Evolutionary conservation across 2,113 vertebrate species (phyloP).

Genomic region (Lepus americanus): DNA sequence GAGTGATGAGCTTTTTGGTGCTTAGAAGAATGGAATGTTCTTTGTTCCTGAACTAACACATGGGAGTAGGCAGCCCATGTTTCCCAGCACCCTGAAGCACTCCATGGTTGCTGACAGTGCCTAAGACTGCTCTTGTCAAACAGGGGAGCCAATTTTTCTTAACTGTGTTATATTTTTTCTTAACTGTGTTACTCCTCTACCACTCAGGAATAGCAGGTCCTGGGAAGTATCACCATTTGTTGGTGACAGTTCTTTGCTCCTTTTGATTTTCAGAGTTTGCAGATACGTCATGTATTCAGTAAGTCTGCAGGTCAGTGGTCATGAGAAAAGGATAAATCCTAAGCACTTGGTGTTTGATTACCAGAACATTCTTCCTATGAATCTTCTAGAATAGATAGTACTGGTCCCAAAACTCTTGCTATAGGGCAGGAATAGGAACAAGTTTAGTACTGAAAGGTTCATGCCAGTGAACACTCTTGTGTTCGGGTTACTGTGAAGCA

Average conservation of each 20-base stretch:
- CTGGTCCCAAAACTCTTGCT: neutral
- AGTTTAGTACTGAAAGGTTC: neutral
- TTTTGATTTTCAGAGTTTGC: neutral
- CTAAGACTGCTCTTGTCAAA: neutral
- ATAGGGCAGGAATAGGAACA: neutral
- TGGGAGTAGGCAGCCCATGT: neutral
- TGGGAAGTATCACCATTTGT: neutral
- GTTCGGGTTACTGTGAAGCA: too few relatives aligned
- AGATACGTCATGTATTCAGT: neutral
- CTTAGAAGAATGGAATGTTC: neutral
- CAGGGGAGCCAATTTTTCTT: neutral
- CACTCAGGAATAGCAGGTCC: neutral
- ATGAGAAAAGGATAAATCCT: neutral
- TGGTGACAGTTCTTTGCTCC: neutral
- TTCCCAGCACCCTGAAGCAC: neutral
- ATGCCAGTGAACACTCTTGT: too few relatives aligned
- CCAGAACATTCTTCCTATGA: neutral
- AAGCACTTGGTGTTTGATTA: neutral
- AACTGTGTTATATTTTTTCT: neutral
- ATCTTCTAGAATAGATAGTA: neutral
- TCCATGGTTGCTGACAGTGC: neutral
- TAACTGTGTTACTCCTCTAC: neutral
- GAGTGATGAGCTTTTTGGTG: neutral
- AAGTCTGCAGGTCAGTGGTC: neutral
- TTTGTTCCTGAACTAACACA: neutral